These are phyloP conservation scores for Chelmon rostratus DNA, from an alignment of 2,797 vertebrate genomes.

Conservation along the genomic window DNA sequence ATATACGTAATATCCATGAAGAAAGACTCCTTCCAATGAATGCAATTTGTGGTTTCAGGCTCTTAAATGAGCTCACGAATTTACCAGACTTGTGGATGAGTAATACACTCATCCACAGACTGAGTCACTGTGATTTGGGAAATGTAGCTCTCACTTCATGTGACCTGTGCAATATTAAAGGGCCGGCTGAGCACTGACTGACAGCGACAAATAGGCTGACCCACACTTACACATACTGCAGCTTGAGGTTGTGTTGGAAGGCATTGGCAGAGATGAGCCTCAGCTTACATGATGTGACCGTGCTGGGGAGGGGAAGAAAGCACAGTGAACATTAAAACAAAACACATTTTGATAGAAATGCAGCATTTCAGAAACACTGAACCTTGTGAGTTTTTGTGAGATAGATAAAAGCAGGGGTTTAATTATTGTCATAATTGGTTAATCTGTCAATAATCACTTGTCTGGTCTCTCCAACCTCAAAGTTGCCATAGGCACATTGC, in stretches of 20 bases:
- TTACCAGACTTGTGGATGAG: slow-evolving; percentile 16
- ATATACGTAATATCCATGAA: background rate
- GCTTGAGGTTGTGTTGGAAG: slow-evolving; percentile 86
- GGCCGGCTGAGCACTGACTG: slow-evolving; percentile 57
- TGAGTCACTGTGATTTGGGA: slow-evolving; percentile 17
- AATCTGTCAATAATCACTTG: background rate
- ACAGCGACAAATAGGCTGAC: slow-evolving; percentile 71
- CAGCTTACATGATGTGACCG: slow-evolving; percentile 83
- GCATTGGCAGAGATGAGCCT: slow-evolving; percentile 81
- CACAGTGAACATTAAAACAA: slow-evolving; percentile 14
- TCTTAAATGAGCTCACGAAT: slow-evolving; percentile 2
- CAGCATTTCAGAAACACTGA: background rate
- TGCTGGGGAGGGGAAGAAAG: slow-evolving; percentile 71
- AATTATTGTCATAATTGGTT: background rate
- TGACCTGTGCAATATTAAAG: slow-evolving; percentile 18
- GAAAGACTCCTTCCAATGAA: background rate
- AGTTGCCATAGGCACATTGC: background rate
- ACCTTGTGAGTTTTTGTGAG: background rate
- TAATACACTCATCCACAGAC: background rate
- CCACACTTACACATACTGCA: slow-evolving; percentile 87
- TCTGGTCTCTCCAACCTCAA: background rate
- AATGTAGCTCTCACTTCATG: background rate
- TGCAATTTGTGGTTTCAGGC: background rate
- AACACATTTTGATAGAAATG: background rate
- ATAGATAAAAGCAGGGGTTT: background rate